Evolutionary conservation across 2,888 invertebrate species (phyloP), one percentile per base, ranked within the genome.

Genomic region (Machimus atricapillus): DNA sequence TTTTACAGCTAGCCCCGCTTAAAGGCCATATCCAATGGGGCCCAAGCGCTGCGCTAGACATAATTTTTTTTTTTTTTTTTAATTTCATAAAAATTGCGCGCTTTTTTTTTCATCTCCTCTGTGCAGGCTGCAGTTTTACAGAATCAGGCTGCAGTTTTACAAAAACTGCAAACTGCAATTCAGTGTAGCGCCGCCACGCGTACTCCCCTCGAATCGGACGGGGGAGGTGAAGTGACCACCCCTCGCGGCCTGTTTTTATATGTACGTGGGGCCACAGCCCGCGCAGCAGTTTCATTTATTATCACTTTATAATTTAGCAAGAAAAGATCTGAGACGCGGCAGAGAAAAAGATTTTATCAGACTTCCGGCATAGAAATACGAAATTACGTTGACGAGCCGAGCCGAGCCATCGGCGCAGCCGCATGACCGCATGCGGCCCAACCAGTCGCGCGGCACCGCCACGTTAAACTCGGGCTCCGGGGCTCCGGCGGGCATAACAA

Each of bases 321-420:
- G 58, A 82, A 34, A 77, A 74, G 77, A 86, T 83, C 74, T 73
- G 31, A 85, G 52, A 56, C 27, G 52, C 27, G 52, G 56, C 56
- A 31, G 66, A 31, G 56, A 16, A 46, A 77, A 43, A 58, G 88
- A 88, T 88, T 58, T 79, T 88, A 88, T 88, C 88, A 56, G 87
- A 88, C 79, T 88, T 88, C 88, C 88, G 88, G 88, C 76, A 87
- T 81, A 87, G 87, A 81, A 88, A 88, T 87, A 86, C 88, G 56
- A 88, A 88, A 87, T 87, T 87, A 85, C 81, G 73, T 46, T 52
- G 85, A 73, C 66, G 58, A 73, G 76, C 40, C 76, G 58, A 73
- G 76, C 40, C 76, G n/a, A 27, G 77, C 77, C 43, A 31, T 23
- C 52, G 34, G 43, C 76, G 76, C 76, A 23, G 27, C 46, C 52